phyloP scores from a whole-genome alignment of 2,113 vertebrate genomes.

The Melanerpes aurifrons region DNA sequence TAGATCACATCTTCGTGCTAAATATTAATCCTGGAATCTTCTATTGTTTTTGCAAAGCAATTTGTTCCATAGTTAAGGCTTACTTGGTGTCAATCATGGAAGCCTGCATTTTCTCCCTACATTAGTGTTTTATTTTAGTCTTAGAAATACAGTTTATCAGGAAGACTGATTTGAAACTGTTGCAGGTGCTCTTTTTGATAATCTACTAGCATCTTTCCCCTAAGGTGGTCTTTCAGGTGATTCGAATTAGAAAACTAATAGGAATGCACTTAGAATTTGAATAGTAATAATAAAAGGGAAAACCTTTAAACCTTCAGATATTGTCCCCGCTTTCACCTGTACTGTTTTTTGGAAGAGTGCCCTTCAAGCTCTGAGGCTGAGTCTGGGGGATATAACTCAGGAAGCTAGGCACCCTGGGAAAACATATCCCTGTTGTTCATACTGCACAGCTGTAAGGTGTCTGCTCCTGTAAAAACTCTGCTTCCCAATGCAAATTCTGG shows the following conservation, averaged over 20 bases:
- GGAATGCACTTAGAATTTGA: neutral
- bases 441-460: neutral
- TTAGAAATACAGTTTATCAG: neutral
- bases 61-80: neutral
- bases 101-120: neutral
- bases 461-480: neutral
- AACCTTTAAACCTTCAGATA: neutral
- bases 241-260: neutral
- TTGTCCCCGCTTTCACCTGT: neutral
- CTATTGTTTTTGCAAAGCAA: neutral
- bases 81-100: neutral
- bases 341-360: neutral
- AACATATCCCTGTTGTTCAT: neutral
- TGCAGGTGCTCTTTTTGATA: neutral
- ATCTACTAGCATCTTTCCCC: neutral
- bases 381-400: neutral
- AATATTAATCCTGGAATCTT: neutral
- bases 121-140: neutral
- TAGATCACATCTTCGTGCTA: neutral
- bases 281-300: neutral
- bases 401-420: neutral
- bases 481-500: neutral
- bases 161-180: neutral
- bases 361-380: neutral
- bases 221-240: neutral